Conservation (phyloP, 2,113 vertebrate species). For the Ptilonorhynchus violaceus region DNA sequence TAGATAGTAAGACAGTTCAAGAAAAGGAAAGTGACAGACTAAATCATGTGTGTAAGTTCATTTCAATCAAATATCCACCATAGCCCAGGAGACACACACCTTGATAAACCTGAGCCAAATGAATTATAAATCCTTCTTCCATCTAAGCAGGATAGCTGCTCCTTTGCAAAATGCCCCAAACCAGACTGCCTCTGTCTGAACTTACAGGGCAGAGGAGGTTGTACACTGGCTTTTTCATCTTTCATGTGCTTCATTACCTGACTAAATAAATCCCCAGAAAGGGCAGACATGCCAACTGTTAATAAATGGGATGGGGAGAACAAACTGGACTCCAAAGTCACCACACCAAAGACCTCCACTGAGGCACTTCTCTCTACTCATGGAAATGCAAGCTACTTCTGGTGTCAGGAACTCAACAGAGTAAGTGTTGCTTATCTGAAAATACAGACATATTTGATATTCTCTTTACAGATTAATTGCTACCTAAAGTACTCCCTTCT, state of each 20-base stretch:
- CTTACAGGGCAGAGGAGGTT: neutral
- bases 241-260: neutral
- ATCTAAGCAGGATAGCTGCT: neutral
- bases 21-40: neutral
- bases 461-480: neutral
- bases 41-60: neutral
- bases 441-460: neutral
- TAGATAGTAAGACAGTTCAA: neutral
- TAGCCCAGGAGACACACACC: rapidly evolving
- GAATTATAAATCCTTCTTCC: neutral
- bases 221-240: neutral
- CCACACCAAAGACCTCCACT: neutral
- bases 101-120: neutral
- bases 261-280: neutral
- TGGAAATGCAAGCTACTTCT: neutral
- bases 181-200: neutral
- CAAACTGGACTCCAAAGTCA: neutral
- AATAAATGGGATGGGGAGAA: neutral
- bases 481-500: neutral
- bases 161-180: neutral
- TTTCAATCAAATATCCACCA: neutral
- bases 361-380: neutral
- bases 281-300: rapidly evolving
- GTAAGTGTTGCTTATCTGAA: neutral
- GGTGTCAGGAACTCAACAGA: neutral